Evolutionary conservation across 1,140 invertebrate species (phyloP), one percentile per base, ranked within the genome.

Genomic region (Gonatopus flavifemur): DNA sequence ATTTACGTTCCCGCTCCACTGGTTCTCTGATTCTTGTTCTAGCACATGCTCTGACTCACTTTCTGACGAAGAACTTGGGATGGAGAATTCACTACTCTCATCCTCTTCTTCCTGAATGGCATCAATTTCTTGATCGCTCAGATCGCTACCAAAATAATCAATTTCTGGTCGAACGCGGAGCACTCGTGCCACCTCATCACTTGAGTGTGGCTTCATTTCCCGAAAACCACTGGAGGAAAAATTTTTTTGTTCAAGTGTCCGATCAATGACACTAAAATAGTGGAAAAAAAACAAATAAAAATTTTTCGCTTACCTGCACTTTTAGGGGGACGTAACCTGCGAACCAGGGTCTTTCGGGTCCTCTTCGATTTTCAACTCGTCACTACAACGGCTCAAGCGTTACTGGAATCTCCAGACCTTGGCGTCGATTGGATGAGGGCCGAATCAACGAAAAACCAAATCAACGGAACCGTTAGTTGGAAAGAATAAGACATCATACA

Each of bases 71-170:
- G 31, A 9, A 33, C 33, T 16, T n/a, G 13, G 33, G 8, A 45
- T 13, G 33, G 13, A 18, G 6, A 47, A 32, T 22, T 47, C 44
- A 18, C 18, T 47, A 21, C 16, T 21, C 1, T 37, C 33, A 37
- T 33, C 37, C 10, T 47, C 44, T 6, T 2, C 8, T 16, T 47
- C 35, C 37, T 47, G 32, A 38, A 37, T 28, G 3, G 33, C 33
- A 31, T 47, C 44, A 19, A 37, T 24, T 18, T 47, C 44, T 1
- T 47, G 32, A 22, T 47, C 44, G 20, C 44, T 47, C 19, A 37
- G n/a, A 10, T 47, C 44, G 25, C 21, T 33, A 3, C 24, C 44
- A 47, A 47, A 47, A 47, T 36, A 22, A 20, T 15, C 20, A 33
- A 35, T 20, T 33, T 35, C 21, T 36, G 33, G 16, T 10, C 12